phyloP scores from a whole-genome alignment of 2,888 invertebrate species.

The Leucoma salicis region DNA sequence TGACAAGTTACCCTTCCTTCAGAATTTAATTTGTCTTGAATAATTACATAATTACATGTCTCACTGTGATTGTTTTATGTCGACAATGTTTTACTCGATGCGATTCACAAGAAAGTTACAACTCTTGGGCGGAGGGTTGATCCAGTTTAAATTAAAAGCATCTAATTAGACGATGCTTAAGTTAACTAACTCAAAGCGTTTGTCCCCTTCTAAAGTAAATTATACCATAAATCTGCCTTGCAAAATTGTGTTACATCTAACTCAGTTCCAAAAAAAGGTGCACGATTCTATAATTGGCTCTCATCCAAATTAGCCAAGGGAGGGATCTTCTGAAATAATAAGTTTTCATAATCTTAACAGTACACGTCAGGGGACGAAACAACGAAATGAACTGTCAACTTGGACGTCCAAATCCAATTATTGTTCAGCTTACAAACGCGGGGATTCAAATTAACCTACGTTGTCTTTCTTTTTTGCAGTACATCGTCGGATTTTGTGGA shows the following conservation, averaged over 20 bases:
- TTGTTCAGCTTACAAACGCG: slow-evolving; percentile 67
- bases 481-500: slow-evolving; percentile 47
- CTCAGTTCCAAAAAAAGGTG: slow-evolving; percentile 52
- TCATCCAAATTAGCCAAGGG: slow-evolving; percentile 62
- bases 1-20: slow-evolving; percentile 67
- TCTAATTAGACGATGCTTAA: slow-evolving; percentile 50
- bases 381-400: slow-evolving; percentile 79
- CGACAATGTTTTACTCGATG: slow-evolving; percentile 34
- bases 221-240: slow-evolving; percentile 61
- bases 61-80: slow-evolving; percentile 42
- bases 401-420: slow-evolving; percentile 78
- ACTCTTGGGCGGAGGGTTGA: slow-evolving; percentile 32
- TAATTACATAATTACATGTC: slow-evolving; percentile 71
- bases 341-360: slow-evolving; percentile 75
- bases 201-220: slow-evolving; percentile 48
- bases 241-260: slow-evolving; percentile 61
- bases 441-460: slow-evolving; percentile 73
- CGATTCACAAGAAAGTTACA: slow-evolving; percentile 35
- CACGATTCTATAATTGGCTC: slow-evolving; percentile 65
- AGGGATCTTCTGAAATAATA: slow-evolving; percentile 62
- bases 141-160: slow-evolving; percentile 51
- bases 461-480: slow-evolving; percentile 59
- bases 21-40: slow-evolving; percentile 65
- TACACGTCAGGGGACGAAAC: slow-evolving; percentile 70
- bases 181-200: slow-evolving; percentile 47